Percentiles rank a stretch among this genome's conserved stretches.
phyloP scores from a whole-genome alignment of 1,140 invertebrate genomes.

The Drosophila micromelanica region DNA sequence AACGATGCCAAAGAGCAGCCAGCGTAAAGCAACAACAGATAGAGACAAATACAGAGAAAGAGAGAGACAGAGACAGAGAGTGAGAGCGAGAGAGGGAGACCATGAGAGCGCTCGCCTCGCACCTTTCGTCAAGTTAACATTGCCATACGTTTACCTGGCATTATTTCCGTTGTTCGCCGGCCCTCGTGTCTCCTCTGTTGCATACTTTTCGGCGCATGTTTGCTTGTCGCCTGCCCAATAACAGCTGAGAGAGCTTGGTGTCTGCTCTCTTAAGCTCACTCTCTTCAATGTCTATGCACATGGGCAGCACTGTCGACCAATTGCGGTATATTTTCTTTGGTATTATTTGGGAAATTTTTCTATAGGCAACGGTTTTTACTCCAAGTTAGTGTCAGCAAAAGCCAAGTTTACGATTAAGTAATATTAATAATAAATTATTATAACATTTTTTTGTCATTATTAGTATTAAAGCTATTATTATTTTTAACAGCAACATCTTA shows the following conservation, averaged over 20 bases:
- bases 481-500: no score
- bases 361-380: background rate
- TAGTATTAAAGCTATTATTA: no score
- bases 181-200: slow-evolving; percentile 24
- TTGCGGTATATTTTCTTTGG: slow-evolving; percentile 6
- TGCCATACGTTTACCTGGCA: slow-evolving; percentile 52
- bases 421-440: no score
- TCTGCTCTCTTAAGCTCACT: slow-evolving; percentile 22
- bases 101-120: slow-evolving; percentile 3
- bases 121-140: slow-evolving; percentile 59
- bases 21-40: slow-evolving; percentile 8
- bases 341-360: slow-evolving; percentile 14
- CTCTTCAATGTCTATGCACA: slow-evolving; percentile 11
- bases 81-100: background rate
- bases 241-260: background rate
- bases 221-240: slow-evolving; percentile 16
- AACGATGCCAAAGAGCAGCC: slow-evolving; percentile 49
- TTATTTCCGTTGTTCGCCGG: slow-evolving; percentile 16
- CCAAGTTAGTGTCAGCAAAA: no score
- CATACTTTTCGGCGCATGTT: slow-evolving; percentile 41
- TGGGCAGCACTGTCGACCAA: slow-evolving; percentile 34
- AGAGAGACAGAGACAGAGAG: background rate
- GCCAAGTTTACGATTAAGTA: no score
- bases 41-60: background rate
- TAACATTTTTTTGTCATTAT: no score